Evolutionary conservation across 2,797 vertebrate genomes (phyloP).

Genomic region (Anguilla pacifica): DNA sequence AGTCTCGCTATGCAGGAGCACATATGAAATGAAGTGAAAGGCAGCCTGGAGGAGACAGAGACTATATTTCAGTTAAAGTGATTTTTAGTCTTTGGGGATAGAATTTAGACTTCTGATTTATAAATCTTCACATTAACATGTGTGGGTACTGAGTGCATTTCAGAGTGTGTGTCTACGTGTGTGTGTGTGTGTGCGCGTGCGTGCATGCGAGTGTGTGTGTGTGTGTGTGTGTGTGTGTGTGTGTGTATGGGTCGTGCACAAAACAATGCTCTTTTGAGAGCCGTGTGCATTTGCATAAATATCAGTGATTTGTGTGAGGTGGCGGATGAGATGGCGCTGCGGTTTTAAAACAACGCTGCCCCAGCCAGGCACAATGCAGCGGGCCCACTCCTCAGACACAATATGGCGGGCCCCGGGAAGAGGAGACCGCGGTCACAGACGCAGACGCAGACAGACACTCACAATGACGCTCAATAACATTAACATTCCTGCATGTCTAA

Average conservation of each 20-base stretch:
- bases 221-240: slow-evolving; percentile 6
- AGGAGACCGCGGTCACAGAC: slow-evolving; percentile 35
- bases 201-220: background rate
- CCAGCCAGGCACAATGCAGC: slow-evolving; percentile 51
- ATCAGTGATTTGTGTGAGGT: slow-evolving; percentile 51
- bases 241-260: background rate
- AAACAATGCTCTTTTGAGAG: slow-evolving; percentile 38
- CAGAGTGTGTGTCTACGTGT: background rate
- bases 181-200: background rate
- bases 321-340: slow-evolving; percentile 61
- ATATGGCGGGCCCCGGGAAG: slow-evolving; percentile 52
- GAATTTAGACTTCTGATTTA: background rate
- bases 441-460: slow-evolving; percentile 57
- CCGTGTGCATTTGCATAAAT: slow-evolving; percentile 48
- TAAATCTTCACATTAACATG: background rate
- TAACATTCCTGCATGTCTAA: slow-evolving; percentile 79
- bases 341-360: slow-evolving; percentile 56
- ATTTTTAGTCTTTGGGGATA: background rate
- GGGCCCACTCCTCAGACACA: slow-evolving; percentile 62
- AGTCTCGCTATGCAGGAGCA: background rate
- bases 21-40: background rate
- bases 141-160: slow-evolving; percentile 4
- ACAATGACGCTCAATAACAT: slow-evolving; percentile 72
- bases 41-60: background rate
- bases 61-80: background rate